Evolutionary conservation across 2,113 vertebrate genomes (phyloP).

Genomic region (Embiotoca jacksoni): DNA sequence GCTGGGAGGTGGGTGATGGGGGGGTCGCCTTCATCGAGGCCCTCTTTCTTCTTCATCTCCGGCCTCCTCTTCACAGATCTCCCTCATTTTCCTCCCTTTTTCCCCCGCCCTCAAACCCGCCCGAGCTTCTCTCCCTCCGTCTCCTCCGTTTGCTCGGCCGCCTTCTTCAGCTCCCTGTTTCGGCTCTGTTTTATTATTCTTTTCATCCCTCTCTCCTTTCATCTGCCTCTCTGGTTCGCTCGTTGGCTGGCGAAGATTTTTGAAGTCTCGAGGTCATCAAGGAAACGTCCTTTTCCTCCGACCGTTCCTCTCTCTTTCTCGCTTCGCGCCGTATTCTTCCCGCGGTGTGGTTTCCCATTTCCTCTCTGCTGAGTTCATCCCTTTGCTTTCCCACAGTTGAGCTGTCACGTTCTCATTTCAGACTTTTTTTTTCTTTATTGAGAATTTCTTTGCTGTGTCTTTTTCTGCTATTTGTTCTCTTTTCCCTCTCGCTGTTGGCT

Average conservation of each 20-base stretch:
- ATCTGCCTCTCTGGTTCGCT: conserved; percentile 62
- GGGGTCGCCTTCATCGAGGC: conserved; percentile 46
- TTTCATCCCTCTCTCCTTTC: conserved; percentile 73
- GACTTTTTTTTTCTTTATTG: conserved; percentile 15
- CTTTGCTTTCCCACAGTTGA: conserved; percentile 22
- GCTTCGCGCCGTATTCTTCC: conserved; percentile 34
- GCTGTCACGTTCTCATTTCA: conserved; percentile 40
- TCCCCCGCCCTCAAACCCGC: conserved; percentile 3
- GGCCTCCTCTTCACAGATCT: conserved; percentile 45
- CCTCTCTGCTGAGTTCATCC: conserved; percentile 19
- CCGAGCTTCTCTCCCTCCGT: conserved; percentile 35
- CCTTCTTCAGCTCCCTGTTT: conserved; percentile 51
- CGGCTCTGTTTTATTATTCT: conserved; percentile 67
- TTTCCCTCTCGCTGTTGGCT: conserved; percentile 18
- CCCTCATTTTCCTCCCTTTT: conserved; percentile 41
- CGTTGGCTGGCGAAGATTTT: conserved; percentile 53
- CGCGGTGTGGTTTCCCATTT: conserved; percentile 14
- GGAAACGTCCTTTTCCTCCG: conserved; percentile 57
- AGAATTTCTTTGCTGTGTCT: conserved; percentile 18
- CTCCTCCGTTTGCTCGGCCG: conserved; percentile 41
- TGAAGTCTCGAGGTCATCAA: conserved; percentile 70
- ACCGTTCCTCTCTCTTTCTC: conserved; percentile 2
- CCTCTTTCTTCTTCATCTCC: conserved; percentile 46
- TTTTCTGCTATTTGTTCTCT: conserved; percentile 15
- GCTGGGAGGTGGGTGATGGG: background rate